Conservation (phyloP, 2,888 invertebrate species). For the Drosophila heteroneura region DNA sequence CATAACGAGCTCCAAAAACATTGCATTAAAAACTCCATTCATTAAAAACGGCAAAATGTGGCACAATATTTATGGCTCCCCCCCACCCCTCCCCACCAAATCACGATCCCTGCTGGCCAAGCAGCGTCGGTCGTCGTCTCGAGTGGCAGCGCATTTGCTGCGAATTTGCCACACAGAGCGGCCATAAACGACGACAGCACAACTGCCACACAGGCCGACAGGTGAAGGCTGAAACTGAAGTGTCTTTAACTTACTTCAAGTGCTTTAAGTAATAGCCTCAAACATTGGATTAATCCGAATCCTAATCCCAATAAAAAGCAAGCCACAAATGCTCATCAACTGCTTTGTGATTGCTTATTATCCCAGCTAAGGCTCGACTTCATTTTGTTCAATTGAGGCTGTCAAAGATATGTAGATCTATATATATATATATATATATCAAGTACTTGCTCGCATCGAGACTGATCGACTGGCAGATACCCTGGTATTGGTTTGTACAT, state of each 20-base stretch:
- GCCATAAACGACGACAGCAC: slow-evolving; percentile 19
- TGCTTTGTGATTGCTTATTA: background rate
- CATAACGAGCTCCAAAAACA: slow-evolving; percentile 73
- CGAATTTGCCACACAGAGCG: slow-evolving; percentile 49
- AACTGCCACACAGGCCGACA: slow-evolving; percentile 32
- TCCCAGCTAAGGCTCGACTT: background rate
- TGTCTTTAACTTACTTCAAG: slow-evolving; percentile 42
- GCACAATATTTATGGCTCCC: slow-evolving; percentile 74
- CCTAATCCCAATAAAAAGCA: background rate
- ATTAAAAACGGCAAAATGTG: slow-evolving; percentile 81
- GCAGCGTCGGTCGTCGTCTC: slow-evolving; percentile 39
- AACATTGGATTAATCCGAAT: background rate
- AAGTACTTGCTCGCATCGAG: background rate
- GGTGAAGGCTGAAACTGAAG: slow-evolving; percentile 27
- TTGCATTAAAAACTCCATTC: slow-evolving; percentile 82
- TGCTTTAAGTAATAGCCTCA: slow-evolving; percentile 5
- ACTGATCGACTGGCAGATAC: background rate
- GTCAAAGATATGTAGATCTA: background rate
- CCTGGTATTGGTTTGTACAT: background rate
- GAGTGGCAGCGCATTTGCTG: slow-evolving; percentile 56
- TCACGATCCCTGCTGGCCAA: background rate
- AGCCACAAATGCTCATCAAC: background rate
- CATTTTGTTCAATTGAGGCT: background rate
- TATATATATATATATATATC: background rate
- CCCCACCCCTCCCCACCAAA: slow-evolving; percentile 21